Conservation (phyloP, 2,113 vertebrate species). For the Sylvietta virens region DNA sequence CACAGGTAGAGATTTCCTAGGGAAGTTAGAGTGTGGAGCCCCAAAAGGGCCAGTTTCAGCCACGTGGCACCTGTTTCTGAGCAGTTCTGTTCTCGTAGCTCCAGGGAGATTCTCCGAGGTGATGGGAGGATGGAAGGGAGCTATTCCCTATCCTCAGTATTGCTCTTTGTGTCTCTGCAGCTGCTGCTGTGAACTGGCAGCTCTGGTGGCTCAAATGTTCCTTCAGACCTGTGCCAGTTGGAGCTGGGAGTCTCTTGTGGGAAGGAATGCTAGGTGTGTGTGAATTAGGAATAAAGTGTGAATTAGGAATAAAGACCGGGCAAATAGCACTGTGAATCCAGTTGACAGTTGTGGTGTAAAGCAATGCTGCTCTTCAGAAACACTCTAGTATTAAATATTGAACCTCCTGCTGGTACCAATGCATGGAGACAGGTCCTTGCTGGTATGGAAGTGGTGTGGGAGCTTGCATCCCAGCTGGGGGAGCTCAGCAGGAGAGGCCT, state of each 20-base stretch:
- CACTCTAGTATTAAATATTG: neutral
- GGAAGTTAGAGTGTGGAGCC: neutral
- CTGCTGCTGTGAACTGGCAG: neutral
- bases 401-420: neutral
- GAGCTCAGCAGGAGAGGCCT: neutral
- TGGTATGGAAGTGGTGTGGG: neutral
- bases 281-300: neutral
- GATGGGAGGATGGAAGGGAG: neutral
- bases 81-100: neutral
- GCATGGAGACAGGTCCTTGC: neutral
- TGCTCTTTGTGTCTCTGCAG: neutral
- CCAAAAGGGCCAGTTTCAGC: neutral
- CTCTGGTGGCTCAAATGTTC: neutral
- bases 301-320: neutral
- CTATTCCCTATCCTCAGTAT: neutral
- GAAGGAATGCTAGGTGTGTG: neutral
- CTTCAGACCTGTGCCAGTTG: neutral
- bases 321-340: constrained; percentile 37
- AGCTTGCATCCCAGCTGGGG: neutral
- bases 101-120: neutral
- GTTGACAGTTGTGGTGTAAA: neutral
- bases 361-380: neutral
- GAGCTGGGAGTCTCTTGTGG: neutral
- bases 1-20: neutral
- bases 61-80: neutral